Evolutionary conservation across 2,888 invertebrate genomes (phyloP), one percentile per base, ranked within the genome.

Genomic region (Heliconius sara): DNA sequence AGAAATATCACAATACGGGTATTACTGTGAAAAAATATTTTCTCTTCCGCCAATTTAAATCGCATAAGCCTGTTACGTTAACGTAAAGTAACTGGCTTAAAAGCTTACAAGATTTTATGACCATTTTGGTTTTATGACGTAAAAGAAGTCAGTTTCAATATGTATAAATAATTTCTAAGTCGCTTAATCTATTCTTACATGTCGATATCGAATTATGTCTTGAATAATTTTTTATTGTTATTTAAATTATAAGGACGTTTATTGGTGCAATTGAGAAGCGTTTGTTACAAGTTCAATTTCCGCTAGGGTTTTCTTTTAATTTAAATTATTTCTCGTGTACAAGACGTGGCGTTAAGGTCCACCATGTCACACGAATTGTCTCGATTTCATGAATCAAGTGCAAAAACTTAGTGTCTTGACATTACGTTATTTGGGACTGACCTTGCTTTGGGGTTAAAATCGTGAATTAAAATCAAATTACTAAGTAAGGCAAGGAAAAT

Each of bases 11-110:
- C 25, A 65, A 2, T 27, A 65, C 7, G 27, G 9, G 7, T 43
- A 43, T 43, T 70, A 43, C 25, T 47, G 9, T 22, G 16, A 60
- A 22, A 70, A 70, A 70, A 70, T 43, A 70, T 70, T 27, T 47
- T 68, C 47, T 47, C 25, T 43, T 70, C 25, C 70, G 5, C 39
- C 13, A 25, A 43, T 70, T 70, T 70, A 43, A 70, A 70, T 43
- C 43, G 16, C 70, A 43, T 70, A 70, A 70, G 43, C 70, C 16
- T 43, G 70, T 70, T 43, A 70, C 70, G 70, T 70, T 25, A 16
- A 43, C 70, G 70, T 70, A 43, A 70, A 70, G 70, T 70, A 70
- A 70, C 70, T 70, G 70, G 43, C 70, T 70, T 70, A 70, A 47
- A 47, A 13, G 70, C 70, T 70, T 70, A 70, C 25, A 47, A 43